These are phyloP conservation scores for Sarcophilus harrisii DNA, from an alignment of 2,797 vertebrate species.

Conservation along the genomic window DNA sequence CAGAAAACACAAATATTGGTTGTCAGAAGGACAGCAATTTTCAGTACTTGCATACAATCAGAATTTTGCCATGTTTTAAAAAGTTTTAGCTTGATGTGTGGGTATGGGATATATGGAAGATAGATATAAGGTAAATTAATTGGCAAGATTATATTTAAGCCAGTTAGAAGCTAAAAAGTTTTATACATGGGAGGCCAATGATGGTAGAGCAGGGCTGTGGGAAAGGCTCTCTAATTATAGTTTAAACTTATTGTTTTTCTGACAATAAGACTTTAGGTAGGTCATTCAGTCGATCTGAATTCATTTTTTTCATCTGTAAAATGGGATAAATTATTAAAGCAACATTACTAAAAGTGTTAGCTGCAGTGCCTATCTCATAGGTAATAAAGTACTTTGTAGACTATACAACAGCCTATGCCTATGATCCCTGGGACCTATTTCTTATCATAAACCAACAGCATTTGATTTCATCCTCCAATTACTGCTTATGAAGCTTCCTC, in stretches of 20 bases:
- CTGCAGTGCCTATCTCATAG: not conserved
- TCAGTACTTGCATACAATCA: not conserved
- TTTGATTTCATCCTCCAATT: not conserved
- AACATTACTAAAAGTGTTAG: not conserved
- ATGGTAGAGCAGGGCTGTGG: not conserved
- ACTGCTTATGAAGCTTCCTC: not conserved
- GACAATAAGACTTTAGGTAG: not conserved
- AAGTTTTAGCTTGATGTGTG: not conserved
- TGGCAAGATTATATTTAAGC: not conserved
- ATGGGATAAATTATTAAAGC: not conserved
- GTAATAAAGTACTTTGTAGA: not conserved
- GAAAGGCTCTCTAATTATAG: not conserved
- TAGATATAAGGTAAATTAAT: not conserved
- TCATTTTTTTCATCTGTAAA: not conserved
- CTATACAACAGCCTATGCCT: not conserved
- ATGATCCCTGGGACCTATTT: not conserved
- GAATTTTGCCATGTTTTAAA: not conserved
- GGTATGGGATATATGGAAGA: not conserved
- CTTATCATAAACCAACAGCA: not conserved
- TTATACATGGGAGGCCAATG: not conserved
- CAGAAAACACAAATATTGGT: not conserved
- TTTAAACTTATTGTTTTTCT: not conserved
- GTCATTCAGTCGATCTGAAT: not conserved
- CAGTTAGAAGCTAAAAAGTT: not conserved
- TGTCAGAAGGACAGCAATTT: not conserved